Conservation (phyloP, 2,797 vertebrate species). For the Gambusia yucatana region DNA sequence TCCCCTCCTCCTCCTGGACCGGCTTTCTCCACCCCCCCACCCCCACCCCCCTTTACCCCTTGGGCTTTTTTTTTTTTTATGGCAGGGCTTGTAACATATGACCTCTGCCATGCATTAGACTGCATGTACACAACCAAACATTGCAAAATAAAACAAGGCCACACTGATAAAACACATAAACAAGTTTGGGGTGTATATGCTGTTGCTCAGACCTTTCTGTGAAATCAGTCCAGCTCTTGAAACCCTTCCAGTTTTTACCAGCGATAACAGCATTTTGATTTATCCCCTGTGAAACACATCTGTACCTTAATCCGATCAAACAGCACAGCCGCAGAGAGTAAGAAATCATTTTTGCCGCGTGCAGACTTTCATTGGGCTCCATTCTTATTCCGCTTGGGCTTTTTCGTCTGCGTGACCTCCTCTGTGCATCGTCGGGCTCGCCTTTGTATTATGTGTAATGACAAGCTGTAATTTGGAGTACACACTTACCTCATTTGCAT, state of each 20-base stretch:
- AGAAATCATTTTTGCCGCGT: slow-evolving; percentile 59
- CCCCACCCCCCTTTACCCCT: slow-evolving; percentile 48
- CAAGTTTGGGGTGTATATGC: background rate
- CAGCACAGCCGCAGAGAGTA: slow-evolving; percentile 46
- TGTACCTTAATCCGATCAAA: slow-evolving; percentile 69
- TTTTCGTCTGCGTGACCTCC: slow-evolving; percentile 4
- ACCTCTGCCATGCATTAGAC: slow-evolving; percentile 73
- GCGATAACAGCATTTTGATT: slow-evolving; percentile 57
- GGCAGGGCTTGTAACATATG: slow-evolving; percentile 72
- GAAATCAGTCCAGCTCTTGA: slow-evolving; percentile 31
- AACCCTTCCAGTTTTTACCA: slow-evolving; percentile 39
- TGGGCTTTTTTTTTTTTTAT: slow-evolving; percentile 55
- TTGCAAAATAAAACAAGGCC: slow-evolving; percentile 45
- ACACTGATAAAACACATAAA: slow-evolving; percentile 15
- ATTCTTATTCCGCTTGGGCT: slow-evolving; percentile 20
- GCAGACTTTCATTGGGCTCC: slow-evolving; percentile 32
- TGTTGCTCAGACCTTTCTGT: slow-evolving; percentile 12
- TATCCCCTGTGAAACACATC: slow-evolving; percentile 57
- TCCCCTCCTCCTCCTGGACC: slow-evolving; percentile 20
- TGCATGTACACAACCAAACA: slow-evolving; percentile 54
- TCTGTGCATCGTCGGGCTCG: slow-evolving; percentile 52
- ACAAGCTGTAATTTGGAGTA: slow-evolving; percentile 74
- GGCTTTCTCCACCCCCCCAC: slow-evolving; percentile 44
- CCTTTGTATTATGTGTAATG: slow-evolving; percentile 39
- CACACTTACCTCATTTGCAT: slow-evolving; percentile 77